Evolutionary conservation across 2,888 invertebrate genomes (phyloP), one percentile per base, ranked within the genome.

Genomic region (Tachina fera): DNA sequence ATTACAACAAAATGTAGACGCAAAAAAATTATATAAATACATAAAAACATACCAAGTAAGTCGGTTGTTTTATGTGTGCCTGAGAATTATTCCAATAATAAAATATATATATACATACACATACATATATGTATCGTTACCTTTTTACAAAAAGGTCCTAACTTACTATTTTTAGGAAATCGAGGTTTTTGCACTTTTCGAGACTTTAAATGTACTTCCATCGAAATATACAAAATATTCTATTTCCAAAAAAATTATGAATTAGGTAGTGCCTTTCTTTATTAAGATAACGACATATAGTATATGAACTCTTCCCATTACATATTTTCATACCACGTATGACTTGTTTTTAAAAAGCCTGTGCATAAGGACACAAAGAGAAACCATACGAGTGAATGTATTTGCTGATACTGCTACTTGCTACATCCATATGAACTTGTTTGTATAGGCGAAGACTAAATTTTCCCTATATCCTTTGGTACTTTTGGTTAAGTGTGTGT

Each of bases 321-420:
- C 56, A 49, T 60, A 82, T 68, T 49, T 56, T 43, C 63, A 70
- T 78, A 72, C 70, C 45, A 78, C 53, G 58, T 51, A 19, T 65
- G 39, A 58, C 31, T 31, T 56, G n/a, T 49, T 41, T 43, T 19
- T 10, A 22, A 16, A n/a, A 31, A 31, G 39, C 19, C 43, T 43
- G 22, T 60, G 11, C 9, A 11, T 39, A 51, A 56, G 39, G 16
- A 45, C 31, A 39, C 53, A 53, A 56, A 47, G 19, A 53, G 81
- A 83, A 72, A 53, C 67, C 67, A 41, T 68, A 31, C 31, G 31
- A 31, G 31, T 31, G 31, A 31, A 6, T 31, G 53, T 78, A 78
- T 68, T 74, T 83, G 72, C 67, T 72, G 77, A 77, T 53, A 60
- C 63, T 83, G 82, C 71, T 83, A 77, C 51, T 72, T 31, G 31